These are phyloP conservation scores for Acipenser ruthenus DNA, from an alignment of 2,797 vertebrate species.

Conservation along the genomic window DNA sequence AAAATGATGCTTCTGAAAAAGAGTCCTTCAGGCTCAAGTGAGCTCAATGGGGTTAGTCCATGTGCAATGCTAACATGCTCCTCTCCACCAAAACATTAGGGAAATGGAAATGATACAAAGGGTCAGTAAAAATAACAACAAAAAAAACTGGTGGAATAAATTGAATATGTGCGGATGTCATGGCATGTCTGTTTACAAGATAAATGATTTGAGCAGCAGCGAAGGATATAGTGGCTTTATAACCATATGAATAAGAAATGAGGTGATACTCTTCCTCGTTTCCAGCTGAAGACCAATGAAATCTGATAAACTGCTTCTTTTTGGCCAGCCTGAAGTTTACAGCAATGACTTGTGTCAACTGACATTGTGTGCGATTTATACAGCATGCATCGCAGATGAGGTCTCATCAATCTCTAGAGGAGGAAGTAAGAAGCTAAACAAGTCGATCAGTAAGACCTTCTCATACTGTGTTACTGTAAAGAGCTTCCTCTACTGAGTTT, in stretches of 20 bases:
- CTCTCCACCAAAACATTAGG: no score
- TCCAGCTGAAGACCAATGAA: slow-evolving; percentile 71
- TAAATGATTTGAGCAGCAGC: slow-evolving; percentile 27
- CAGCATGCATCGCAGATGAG: slow-evolving; percentile 49
- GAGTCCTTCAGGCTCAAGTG: no score
- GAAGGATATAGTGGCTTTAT: slow-evolving; percentile 57
- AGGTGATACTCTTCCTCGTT: slow-evolving; percentile 59
- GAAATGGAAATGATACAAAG: no score
- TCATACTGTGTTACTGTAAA: slow-evolving; percentile 43
- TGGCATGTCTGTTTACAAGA: no score
- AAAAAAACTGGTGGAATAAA: no score
- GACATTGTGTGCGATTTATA: slow-evolving; percentile 58
- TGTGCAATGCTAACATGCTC: no score
- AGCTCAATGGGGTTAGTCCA: no score
- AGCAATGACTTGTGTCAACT: slow-evolving; percentile 64
- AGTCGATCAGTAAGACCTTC: slow-evolving; percentile 34
- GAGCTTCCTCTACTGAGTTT: no score
- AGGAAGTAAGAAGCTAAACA: slow-evolving; percentile 39
- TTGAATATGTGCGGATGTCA: no score
- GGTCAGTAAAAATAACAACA: no score
- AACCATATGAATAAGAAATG: slow-evolving; percentile 68
- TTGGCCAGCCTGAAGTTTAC: slow-evolving; percentile 63
- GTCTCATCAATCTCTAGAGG: slow-evolving; percentile 58
- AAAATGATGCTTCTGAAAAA: no score
- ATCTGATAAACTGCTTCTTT: slow-evolving; percentile 70